Evolutionary conservation across 2,113 vertebrate genomes (phyloP).

Genomic region (Pseudonaja textilis): DNA sequence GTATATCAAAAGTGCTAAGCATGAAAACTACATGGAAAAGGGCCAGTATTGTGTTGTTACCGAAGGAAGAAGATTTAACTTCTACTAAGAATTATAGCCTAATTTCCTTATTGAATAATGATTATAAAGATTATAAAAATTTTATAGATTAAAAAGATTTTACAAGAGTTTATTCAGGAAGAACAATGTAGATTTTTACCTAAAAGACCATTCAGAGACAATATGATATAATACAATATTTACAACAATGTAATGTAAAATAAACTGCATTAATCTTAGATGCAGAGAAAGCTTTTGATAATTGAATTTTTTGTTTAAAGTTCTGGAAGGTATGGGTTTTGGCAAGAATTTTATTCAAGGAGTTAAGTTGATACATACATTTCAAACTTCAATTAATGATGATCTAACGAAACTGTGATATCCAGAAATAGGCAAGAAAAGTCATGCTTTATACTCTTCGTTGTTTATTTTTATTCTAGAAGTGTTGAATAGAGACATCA

Average conservation of each 20-base stretch:
- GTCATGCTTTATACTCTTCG: background rate
- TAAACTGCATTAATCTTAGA: background rate
- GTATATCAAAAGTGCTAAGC: constrained; percentile 28
- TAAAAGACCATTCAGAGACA: background rate
- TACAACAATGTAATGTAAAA: background rate
- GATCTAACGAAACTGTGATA: too few species aligned
- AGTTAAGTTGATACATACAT: too few species aligned
- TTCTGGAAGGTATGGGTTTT: background rate
- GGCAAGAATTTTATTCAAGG: background rate
- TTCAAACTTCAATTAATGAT: too few species aligned
- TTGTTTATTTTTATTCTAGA: background rate
- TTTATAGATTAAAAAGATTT: background rate
- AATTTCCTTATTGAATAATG: background rate
- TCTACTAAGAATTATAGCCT: background rate
- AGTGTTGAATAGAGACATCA: background rate
- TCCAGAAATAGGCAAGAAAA: too few species aligned
- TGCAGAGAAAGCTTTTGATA: background rate
- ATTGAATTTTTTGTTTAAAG: background rate
- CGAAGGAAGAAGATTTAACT: background rate
- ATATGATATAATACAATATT: background rate
- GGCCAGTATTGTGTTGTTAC: background rate
- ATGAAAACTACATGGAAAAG: constrained; percentile 6
- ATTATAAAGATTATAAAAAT: background rate
- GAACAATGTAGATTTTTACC: background rate
- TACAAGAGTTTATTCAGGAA: background rate